Evolutionary conservation across 2,888 invertebrate species (phyloP).

Genomic region (Chymomyza fuscimana): DNA sequence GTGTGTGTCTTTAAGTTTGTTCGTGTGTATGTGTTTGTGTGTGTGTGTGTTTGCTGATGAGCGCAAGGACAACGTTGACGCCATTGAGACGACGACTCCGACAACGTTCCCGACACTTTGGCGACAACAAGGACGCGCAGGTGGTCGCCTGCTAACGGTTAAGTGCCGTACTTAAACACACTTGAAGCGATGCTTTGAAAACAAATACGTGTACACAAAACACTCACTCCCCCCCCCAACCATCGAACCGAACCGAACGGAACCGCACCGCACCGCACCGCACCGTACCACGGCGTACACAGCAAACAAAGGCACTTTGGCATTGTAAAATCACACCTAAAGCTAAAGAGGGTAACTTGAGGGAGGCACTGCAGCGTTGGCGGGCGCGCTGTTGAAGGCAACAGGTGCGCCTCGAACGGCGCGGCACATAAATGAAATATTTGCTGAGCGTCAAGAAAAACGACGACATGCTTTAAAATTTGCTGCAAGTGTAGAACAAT

Average conservation of each 20-base stretch:
- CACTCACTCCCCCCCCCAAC: constrained; percentile 1
- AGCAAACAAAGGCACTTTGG: constrained; percentile 16
- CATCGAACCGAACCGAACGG: background rate
- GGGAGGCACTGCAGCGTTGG: constrained; percentile 23
- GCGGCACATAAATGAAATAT: constrained; percentile 48
- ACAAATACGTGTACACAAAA: constrained; percentile 45
- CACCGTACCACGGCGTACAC: background rate
- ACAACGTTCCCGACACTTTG: constrained; percentile 57
- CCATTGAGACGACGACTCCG: constrained; percentile 51
- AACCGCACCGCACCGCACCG: too few species aligned
- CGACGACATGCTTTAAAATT: constrained; percentile 13
- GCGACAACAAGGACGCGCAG: constrained; percentile 30
- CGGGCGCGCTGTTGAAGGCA: background rate
- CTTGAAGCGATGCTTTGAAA: constrained; percentile 50
- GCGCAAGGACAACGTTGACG: constrained; percentile 32
- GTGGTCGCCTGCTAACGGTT: constrained; percentile 56
- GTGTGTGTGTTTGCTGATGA: background rate
- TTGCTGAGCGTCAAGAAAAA: constrained; percentile 25
- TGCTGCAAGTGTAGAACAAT: constrained; percentile 40
- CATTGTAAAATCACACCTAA: constrained; percentile 19
- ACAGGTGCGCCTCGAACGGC: constrained; percentile 8
- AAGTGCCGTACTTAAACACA: constrained; percentile 69
- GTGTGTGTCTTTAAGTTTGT: constrained; percentile 1
- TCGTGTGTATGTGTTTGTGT: background rate
- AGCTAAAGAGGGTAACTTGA: constrained; percentile 8